These are phyloP conservation scores for Scaptomyza tumidula DNA, from an alignment of 2,888 invertebrate genomes.

Conservation along the genomic window DNA sequence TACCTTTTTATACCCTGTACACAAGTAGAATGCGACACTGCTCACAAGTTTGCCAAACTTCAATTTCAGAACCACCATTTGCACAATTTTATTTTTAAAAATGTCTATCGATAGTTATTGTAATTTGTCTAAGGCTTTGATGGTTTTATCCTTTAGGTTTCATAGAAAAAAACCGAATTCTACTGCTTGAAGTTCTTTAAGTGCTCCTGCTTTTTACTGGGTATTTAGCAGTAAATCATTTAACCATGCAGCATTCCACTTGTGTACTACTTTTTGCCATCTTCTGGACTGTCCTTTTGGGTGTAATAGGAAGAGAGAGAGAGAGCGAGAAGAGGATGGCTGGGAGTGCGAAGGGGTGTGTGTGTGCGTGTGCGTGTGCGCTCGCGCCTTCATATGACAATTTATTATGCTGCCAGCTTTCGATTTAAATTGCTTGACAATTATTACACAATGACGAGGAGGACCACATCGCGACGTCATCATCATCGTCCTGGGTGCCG, in stretches of 20 bases:
- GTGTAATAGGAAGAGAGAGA: neutral
- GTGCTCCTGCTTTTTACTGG: neutral
- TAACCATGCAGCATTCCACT: neutral
- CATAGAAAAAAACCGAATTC: neutral
- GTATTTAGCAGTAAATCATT: conserved; percentile 7
- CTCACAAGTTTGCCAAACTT: neutral
- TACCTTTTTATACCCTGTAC: conserved; percentile 63
- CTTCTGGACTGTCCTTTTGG: conserved; percentile 11
- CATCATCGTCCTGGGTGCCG: conserved; percentile 14
- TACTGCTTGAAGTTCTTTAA: too few relatives aligned
- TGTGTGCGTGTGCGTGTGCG: conserved; percentile 1
- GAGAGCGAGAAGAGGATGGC: neutral
- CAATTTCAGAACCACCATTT: too few relatives aligned
- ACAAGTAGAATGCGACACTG: neutral
- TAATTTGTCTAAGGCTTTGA: neutral
- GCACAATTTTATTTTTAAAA: too few relatives aligned
- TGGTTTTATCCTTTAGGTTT: neutral
- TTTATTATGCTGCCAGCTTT: conserved; percentile 74
- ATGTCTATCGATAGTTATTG: neutral
- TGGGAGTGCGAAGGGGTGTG: neutral
- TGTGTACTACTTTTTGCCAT: conserved; percentile 21
- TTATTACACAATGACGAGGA: conserved; percentile 79
- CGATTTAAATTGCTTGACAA: conserved; percentile 83
- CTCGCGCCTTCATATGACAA: conserved; percentile 66
- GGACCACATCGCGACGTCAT: conserved; percentile 39